These are phyloP conservation scores for Heteractis magnifica DNA, from an alignment of 92 coral and sea anemone genomes.

Conservation along the genomic window DNA sequence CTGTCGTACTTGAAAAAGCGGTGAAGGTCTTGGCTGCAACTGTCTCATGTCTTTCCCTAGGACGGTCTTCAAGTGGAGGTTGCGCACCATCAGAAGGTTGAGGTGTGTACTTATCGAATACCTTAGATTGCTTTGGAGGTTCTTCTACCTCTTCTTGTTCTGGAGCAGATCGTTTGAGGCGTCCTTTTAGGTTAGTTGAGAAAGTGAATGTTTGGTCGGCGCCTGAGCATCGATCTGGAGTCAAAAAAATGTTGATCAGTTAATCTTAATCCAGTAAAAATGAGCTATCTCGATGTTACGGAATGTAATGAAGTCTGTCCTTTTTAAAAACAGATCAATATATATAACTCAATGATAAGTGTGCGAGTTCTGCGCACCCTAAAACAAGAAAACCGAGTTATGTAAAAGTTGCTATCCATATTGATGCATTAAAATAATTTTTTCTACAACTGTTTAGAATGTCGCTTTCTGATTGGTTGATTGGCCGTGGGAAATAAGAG, in stretches of 20 bases:
- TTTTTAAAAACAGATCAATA: too few species aligned
- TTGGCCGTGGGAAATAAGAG: too few species aligned
- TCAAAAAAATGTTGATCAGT: neutral
- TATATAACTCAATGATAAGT: too few species aligned
- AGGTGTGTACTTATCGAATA: conserved; percentile 10
- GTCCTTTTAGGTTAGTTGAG: conserved; percentile 31
- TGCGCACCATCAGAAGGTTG: neutral
- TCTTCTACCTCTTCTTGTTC: conserved; percentile 28
- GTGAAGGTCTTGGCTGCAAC: conserved; percentile 4
- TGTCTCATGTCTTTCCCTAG: neutral
- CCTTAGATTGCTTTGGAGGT: conserved; percentile 8
- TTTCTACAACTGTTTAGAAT: too few species aligned
- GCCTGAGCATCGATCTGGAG: conserved; percentile 45
- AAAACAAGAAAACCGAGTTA: too few species aligned
- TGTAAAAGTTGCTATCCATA: too few species aligned
- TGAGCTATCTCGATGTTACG: too few species aligned
- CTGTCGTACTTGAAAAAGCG: neutral
- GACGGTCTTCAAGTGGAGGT: neutral
- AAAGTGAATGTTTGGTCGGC: conserved; percentile 57
- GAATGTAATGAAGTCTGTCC: too few species aligned
- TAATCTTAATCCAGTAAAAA: neutral
- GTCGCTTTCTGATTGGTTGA: too few species aligned
- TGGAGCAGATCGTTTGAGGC: conserved; percentile 43
- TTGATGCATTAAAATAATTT: too few species aligned
- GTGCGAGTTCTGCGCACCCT: too few species aligned